These are phyloP conservation scores for Zophobas morio DNA, from an alignment of 1,140 invertebrate genomes.

Conservation along the genomic window DNA sequence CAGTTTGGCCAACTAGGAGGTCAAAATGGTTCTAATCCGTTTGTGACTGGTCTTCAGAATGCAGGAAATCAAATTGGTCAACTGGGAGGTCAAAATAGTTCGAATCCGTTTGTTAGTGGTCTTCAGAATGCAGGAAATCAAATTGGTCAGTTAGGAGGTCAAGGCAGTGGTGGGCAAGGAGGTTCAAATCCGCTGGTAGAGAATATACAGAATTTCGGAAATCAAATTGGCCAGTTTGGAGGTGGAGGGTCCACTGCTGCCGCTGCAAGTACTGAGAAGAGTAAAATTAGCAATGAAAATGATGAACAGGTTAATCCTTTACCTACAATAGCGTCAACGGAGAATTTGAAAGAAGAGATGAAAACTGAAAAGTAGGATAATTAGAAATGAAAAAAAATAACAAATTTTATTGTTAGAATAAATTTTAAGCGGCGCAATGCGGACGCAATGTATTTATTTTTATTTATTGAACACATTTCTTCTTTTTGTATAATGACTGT, in stretches of 20 bases:
- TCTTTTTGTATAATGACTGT: too few relatives aligned
- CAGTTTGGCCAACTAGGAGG: constrained; percentile 35
- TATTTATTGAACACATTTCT: too few relatives aligned
- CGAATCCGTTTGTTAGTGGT: constrained; percentile 1
- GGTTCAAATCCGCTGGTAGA: constrained; percentile 14
- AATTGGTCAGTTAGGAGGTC: constrained; percentile 12
- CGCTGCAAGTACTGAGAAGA: constrained; percentile 1
- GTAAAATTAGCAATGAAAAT: not conserved
- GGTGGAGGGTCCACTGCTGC: not conserved
- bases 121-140: constrained; percentile 23
- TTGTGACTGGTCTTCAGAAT: constrained; percentile 3
- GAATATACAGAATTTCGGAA: constrained; percentile 20
- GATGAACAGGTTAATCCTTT: too few relatives aligned
- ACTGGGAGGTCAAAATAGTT: not conserved
- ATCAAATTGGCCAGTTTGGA: constrained; percentile 20
- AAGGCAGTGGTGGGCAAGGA: constrained; percentile 8
- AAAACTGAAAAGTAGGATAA: not conserved
- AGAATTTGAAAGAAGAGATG: constrained; percentile 1
- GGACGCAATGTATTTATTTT: too few relatives aligned
- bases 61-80: constrained; percentile 21
- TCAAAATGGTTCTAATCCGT: constrained; percentile 27
- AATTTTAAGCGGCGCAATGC: too few relatives aligned
- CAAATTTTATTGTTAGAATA: too few relatives aligned
- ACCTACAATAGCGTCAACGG: not conserved
- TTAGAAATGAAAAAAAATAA: not conserved